Conservation (phyloP, 2,888 invertebrate genomes). For the Sympetrum striolatum region DNA sequence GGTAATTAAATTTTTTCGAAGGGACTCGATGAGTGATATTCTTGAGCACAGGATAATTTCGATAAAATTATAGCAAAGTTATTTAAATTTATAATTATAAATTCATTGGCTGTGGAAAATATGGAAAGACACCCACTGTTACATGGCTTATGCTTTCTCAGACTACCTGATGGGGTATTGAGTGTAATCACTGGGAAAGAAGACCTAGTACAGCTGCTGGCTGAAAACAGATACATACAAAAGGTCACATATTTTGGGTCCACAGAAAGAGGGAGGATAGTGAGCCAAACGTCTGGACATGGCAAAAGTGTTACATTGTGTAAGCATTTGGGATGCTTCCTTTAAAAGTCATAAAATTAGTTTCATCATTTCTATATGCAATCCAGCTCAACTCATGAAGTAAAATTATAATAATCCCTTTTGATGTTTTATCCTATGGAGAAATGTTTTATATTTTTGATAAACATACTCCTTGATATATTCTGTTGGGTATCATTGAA, state of each 20-base stretch:
- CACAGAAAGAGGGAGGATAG: conserved; percentile 57
- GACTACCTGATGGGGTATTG: conserved; percentile 60
- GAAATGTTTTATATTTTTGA: too few species aligned
- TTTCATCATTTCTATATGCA: too few species aligned
- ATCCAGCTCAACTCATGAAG: too few species aligned
- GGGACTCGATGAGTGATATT: too few species aligned
- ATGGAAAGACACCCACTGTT: neutral
- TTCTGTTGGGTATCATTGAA: too few species aligned
- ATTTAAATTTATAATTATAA: neutral
- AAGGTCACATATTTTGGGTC: conserved; percentile 58
- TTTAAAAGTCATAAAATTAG: neutral
- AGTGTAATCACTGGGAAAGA: conserved; percentile 59
- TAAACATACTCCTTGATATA: too few species aligned
- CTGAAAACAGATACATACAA: conserved; percentile 56
- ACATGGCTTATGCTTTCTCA: conserved; percentile 41
- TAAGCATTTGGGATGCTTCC: neutral
- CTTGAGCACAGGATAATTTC: too few species aligned
- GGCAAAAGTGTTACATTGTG: neutral
- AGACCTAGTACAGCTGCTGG: conserved; percentile 55
- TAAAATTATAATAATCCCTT: too few species aligned
- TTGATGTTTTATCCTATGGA: too few species aligned
- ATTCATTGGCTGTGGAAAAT: neutral
- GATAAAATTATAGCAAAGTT: too few species aligned
- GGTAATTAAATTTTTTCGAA: too few species aligned
- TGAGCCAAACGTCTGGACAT: conserved; percentile 56